Conservation (phyloP, 35 echinoderm and acorn worm species). For the Acanthaster planci region DNA sequence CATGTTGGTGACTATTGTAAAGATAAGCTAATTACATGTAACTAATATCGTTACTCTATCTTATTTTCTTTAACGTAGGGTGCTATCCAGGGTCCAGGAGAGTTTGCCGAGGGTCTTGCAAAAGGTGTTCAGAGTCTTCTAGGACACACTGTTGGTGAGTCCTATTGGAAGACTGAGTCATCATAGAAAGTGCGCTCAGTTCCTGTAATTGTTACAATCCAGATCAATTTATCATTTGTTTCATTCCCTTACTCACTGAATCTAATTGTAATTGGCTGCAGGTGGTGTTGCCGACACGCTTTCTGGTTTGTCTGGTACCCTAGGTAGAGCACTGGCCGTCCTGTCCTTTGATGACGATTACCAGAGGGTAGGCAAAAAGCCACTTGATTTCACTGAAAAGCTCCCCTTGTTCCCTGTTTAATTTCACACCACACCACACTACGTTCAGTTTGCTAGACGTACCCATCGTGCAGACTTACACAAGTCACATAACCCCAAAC, state of each 20-base stretch:
- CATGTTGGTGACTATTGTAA: too few relatives aligned
- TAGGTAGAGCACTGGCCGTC: constrained; percentile 81
- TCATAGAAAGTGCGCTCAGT: too few relatives aligned
- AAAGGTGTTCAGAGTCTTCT: constrained; percentile 87
- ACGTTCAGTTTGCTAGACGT: too few relatives aligned
- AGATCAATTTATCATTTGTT: too few relatives aligned
- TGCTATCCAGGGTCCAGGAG: constrained; percentile 91
- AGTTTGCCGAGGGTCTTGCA: constrained; percentile 98
- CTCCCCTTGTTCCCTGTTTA: too few relatives aligned
- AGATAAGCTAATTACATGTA: too few relatives aligned
- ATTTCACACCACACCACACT: too few relatives aligned
- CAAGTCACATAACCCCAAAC: too few relatives aligned
- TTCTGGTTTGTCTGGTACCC: constrained; percentile 66
- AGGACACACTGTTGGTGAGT: constrained; percentile 95
- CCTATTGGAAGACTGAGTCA: too few relatives aligned
- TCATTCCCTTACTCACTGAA: background rate
- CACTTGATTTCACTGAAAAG: background rate
- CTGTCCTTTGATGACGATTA: constrained; percentile 94
- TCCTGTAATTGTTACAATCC: too few relatives aligned
- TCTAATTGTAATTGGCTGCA: constrained; percentile 16
- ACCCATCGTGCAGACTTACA: too few relatives aligned
- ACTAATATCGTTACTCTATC: too few relatives aligned
- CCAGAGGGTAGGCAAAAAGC: constrained; percentile 64
- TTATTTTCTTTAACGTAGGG: constrained; percentile 55
- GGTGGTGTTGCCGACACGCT: constrained; percentile 96